A percentile compares a stretch with the other conserved stretches of the same genome.
Evolutionary conservation across 2,113 vertebrate genomes (phyloP).

Genomic region (Acrocephalus arundinaceus): DNA sequence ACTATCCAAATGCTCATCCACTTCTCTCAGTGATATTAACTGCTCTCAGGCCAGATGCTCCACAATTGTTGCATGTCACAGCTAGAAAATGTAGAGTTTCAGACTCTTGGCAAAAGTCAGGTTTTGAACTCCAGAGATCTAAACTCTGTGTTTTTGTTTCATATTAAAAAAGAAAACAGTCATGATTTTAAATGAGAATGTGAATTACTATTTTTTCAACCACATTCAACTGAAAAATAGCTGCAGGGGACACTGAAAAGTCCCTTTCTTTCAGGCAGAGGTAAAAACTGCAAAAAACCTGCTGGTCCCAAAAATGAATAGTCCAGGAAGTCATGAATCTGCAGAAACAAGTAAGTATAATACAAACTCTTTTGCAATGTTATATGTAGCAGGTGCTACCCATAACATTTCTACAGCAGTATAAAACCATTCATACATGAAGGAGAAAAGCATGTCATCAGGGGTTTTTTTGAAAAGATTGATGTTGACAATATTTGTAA

Average conservation of each 20-base stretch:
- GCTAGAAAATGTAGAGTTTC: not conserved
- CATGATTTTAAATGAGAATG: not conserved
- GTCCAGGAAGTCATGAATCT: not conserved
- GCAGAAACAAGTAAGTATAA: not conserved
- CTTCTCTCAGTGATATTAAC: not conserved
- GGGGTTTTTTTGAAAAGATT: not conserved
- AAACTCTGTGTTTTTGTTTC: not conserved
- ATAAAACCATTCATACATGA: not conserved
- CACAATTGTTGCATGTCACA: not conserved
- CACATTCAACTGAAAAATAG: not conserved
- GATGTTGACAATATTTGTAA: not conserved
- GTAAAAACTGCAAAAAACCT: not conserved
- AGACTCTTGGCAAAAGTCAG: not conserved
- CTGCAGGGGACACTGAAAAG: not conserved
- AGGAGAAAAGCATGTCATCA: not conserved
- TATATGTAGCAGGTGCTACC: not conserved
- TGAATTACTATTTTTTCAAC: not conserved
- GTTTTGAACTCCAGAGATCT: not conserved
- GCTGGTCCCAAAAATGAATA: not conserved
- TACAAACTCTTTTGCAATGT: not conserved
- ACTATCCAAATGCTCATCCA: not conserved
- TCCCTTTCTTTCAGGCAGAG: not conserved
- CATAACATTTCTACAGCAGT: not conserved
- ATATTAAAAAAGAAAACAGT: not conserved
- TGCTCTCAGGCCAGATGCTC: not conserved